phyloP scores from a whole-genome alignment of 2,888 invertebrate species.

The Poecilus cupreus region DNA sequence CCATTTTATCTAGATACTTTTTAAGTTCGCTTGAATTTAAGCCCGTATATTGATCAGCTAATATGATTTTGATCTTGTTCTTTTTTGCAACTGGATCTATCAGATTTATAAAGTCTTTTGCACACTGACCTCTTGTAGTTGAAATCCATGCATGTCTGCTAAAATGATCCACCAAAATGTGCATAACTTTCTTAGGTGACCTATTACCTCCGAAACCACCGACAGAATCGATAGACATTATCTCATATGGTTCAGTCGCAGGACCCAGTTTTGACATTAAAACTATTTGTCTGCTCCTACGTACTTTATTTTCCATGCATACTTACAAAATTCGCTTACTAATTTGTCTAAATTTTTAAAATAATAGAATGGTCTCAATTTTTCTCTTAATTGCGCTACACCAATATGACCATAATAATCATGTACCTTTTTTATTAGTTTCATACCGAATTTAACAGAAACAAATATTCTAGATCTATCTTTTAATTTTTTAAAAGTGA shows the following conservation, averaged over 20 bases:
- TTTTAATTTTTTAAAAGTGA: background rate
- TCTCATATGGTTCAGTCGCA: constrained; percentile 51
- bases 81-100: constrained; percentile 61
- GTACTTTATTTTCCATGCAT: too few species aligned
- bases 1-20: constrained; percentile 59
- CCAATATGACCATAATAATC: background rate
- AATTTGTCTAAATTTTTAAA: constrained; percentile 33
- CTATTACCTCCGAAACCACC: constrained; percentile 40
- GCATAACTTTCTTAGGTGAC: constrained; percentile 31
- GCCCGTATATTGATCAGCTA: constrained; percentile 64
- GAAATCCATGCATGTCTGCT: constrained; percentile 58
- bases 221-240: constrained; percentile 45
- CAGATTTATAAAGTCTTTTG: constrained; percentile 63
- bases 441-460: background rate
- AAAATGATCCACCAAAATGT: too few species aligned
- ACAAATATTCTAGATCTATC: constrained; percentile 9
- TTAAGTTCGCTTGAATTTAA: constrained; percentile 64
- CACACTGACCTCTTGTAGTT: constrained; percentile 58
- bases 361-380: background rate
- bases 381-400: too few species aligned
- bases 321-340: too few species aligned
- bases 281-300: too few species aligned
- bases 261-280: too few species aligned
- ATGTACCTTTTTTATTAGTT: background rate
- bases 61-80: constrained; percentile 61